Base-by-base conservation (phyloP, 2,113 vertebrate genomes). In the Amphiprion ocellaris region DNA sequence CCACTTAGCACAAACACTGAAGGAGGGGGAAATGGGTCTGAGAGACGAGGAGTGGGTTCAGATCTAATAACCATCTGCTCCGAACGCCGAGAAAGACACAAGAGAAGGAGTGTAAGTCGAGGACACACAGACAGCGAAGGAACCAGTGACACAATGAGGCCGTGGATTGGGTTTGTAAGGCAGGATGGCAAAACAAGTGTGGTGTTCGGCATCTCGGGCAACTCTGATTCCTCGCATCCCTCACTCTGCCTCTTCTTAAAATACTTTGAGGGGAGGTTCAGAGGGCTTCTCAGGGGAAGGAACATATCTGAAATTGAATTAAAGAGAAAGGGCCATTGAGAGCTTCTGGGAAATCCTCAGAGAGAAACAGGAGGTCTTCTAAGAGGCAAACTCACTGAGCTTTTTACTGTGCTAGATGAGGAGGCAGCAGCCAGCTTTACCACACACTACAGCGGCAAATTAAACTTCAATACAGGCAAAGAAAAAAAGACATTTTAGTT, bases 1-100 rank as follows among this genome's bases (percentile, higher is more conserved):
- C 84, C 87, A 90, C 87, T 91, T 91, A 90, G 89, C 81, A 81
- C 84, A 82, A 89, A 88, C 87, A 89, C 80, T 75, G 74, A 81
- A 87, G 81, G 59, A 74, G 79, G 66, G 78, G 70, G 61, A 67
- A 71, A 70, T 47, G 55, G 76, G 66, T 84, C 86, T 81, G 63
- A 74, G 81, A 79, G 69, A 75, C 70, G 55, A 69, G 77, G 39
- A 74, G 79, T 47, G 8, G 69, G 81, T 63, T 82, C 37, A 80
- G 64, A 87, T 68, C 81, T 86, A 85, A 89, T 87, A 90, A 87
- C 86, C 89, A 90, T 82, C 60, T 75, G 63, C 69, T 86, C 56
- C 15, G 5, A 81, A 73, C 74, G 66, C 69, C 74, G 52, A 66
- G 55, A 75, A 75, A 64, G 23, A 74, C 61, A 77, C 74, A 70